Base-by-base conservation (phyloP, 1,140 invertebrate genomes). In the Drosophila baimaii region DNA sequence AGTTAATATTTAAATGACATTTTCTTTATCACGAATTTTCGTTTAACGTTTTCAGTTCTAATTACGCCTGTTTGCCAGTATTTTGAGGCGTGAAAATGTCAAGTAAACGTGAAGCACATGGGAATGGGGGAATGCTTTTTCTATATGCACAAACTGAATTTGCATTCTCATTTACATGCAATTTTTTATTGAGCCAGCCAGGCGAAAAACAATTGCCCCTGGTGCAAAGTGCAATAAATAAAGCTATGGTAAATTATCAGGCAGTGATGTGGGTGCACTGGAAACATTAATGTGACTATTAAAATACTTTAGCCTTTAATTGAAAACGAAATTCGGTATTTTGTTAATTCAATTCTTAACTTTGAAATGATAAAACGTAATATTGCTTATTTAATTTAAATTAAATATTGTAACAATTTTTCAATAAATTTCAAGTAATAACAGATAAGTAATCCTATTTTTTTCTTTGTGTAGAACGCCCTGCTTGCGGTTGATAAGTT, bases 171-270 rank as follows among this genome's bases (percentile, higher is more conserved):
- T 58, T 79, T 57, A 80, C 79, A 77, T 78, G 65, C 66, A 81
- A 37, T 54, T 81, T 73, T 35, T 55, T 63, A 62, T 56, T 74
- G 55, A 31, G 27, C 43, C 47, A 63, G 58, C 5, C 31, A n/a
- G 23, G 29, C 47, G 35, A 54, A 68, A 66, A 13, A 33, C 62
- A 41, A 68, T 46, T 68, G 51, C 66, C 37, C 27, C 44, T 58
- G 81, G 81, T 77, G 57, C 81, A 84, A 85, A 85, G 81, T 85
- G 73, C 81, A 84, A 78, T 81, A 73, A 77, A 69, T 77, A 84
- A 77, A 62, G 57, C 41, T 70, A 62, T 43, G 33, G 64, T 41
- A 57, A 70, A 71, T 84, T 68, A 84, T 77, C 77, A 65, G 46
- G 41, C 31, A 46, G 17, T 37, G 23, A 12, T 55, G 33, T 21